A percentile compares a stretch with the other conserved stretches of the same genome.
Conservation (phyloP, 2,888 invertebrate genomes). For the Pasiphila rectangulata region DNA sequence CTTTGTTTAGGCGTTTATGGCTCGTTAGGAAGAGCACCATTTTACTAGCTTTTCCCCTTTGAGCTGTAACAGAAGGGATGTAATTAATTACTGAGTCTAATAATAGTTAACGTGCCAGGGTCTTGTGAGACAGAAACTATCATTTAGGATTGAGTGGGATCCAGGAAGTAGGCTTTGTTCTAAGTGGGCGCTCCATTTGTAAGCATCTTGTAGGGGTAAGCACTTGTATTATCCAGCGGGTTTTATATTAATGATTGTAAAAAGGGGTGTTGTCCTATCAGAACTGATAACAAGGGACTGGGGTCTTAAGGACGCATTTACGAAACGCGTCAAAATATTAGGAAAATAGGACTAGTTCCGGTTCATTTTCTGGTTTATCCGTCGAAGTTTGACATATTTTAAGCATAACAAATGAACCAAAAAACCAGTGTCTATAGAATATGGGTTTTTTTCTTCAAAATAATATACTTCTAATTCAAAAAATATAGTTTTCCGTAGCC, state of each 20-base stretch:
- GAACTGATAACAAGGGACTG: no score
- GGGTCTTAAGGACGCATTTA: no score
- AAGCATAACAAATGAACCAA: no score
- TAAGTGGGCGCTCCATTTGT: constrained; percentile 28
- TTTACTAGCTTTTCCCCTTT: constrained; percentile 3
- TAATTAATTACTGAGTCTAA: constrained; percentile 66
- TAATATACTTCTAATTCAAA: no score
- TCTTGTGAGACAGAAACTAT: constrained; percentile 58
- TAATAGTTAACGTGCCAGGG: constrained; percentile 44
- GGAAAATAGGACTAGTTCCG: no score
- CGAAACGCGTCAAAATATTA: no score
- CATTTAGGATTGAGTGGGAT: constrained; percentile 54
- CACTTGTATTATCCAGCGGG: constrained; percentile 7
- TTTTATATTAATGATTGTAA: constrained; percentile 5
- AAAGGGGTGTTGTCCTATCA: no score
- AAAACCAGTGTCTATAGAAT: no score
- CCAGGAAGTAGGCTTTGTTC: constrained; percentile 35
- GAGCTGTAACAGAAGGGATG: constrained; percentile 31
- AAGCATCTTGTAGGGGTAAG: constrained; percentile 26
- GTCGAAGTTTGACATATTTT: no score
- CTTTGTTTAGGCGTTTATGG: background rate
- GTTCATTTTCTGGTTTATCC: no score
- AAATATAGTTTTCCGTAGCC: no score
- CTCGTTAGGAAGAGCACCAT: background rate
- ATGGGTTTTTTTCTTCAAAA: no score